phyloP scores from a whole-genome alignment of 2,113 vertebrate species.

The Pelecanoides urinatrix region DNA sequence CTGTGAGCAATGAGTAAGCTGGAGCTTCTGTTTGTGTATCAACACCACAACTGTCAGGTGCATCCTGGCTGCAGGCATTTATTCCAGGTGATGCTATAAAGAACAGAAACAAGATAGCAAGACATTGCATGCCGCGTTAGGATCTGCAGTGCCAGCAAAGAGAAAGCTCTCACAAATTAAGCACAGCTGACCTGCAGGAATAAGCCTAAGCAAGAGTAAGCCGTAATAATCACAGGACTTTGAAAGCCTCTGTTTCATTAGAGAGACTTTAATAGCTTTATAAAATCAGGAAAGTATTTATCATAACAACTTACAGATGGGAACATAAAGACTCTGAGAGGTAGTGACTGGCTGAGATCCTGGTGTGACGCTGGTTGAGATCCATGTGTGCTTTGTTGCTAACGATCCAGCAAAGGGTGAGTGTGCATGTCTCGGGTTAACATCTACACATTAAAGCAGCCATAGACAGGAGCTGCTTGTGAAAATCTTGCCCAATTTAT shows the following conservation, averaged over 20 bases:
- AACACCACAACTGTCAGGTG: neutral
- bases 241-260: neutral
- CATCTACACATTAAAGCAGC: neutral
- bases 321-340: neutral
- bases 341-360: neutral
- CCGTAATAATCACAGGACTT: neutral
- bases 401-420: neutral
- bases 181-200: neutral
- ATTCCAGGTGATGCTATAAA: neutral
- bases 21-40: neutral
- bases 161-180: neutral
- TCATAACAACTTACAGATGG: neutral
- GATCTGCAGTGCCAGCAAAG: neutral
- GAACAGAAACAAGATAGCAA: neutral
- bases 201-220: neutral
- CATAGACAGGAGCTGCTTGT: neutral
- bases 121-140: neutral
- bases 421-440: neutral
- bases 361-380: neutral
- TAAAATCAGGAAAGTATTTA: neutral
- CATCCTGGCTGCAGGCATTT: neutral
- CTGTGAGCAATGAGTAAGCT: neutral
- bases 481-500: neutral
- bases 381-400: neutral
- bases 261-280: neutral